Evolutionary conservation across 2,888 invertebrate species (phyloP).

Genomic region (Neoitamus cyanurus): DNA sequence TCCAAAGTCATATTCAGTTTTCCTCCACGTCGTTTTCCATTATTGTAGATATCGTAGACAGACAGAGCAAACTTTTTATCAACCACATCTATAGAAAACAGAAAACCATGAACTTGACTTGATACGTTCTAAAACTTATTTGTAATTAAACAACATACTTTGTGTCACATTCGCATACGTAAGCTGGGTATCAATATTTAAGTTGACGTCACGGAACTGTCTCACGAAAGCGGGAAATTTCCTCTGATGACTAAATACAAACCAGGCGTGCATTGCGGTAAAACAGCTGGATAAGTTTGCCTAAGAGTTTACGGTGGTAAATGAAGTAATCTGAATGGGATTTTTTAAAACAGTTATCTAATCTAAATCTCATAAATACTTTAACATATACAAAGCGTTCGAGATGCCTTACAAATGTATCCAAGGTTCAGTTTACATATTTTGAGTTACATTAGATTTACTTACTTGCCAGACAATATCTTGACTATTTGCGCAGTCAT

Average conservation of each 20-base stretch:
- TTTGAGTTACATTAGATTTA: not conserved
- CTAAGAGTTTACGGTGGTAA: slow-evolving; percentile 53
- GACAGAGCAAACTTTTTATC: not conserved
- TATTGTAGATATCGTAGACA: slow-evolving; percentile 63
- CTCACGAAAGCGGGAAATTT: slow-evolving; percentile 54
- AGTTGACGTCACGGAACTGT: slow-evolving; percentile 56
- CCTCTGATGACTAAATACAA: slow-evolving; percentile 56
- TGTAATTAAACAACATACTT: not conserved
- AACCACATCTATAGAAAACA: not conserved
- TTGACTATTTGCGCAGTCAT: slow-evolving; percentile 56
- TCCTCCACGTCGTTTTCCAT: slow-evolving; percentile 61
- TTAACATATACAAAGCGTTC: no score
- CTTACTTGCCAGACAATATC: slow-evolving; percentile 57
- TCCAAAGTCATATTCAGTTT: slow-evolving; percentile 61
- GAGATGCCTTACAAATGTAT: not conserved
- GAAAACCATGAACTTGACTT: not conserved
- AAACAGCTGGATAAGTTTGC: slow-evolving; percentile 56
- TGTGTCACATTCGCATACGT: slow-evolving; percentile 54
- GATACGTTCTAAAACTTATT: not conserved
- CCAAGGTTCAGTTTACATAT: not conserved
- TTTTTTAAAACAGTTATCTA: not conserved
- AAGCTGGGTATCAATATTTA: slow-evolving; percentile 60
- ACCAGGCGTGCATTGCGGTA: slow-evolving; percentile 58
- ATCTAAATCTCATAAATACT: not conserved
- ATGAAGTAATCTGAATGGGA: not conserved